Percentiles rank a stretch among this genome's conserved stretches.
Evolutionary conservation across 2,888 invertebrate genomes (phyloP).

Genomic region (Rhogogaster chlorosoma): DNA sequence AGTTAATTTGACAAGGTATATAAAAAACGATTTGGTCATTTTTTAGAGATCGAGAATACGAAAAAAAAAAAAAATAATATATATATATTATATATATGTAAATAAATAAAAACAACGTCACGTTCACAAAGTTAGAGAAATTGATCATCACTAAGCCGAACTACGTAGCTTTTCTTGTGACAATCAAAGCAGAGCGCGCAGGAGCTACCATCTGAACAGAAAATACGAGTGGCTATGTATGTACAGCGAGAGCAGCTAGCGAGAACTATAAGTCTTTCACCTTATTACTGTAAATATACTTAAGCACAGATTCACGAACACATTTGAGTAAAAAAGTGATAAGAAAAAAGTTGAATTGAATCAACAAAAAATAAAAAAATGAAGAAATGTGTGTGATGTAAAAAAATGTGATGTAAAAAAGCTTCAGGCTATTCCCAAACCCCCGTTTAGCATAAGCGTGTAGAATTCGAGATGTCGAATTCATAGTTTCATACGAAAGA

Average conservation of each 20-base stretch:
- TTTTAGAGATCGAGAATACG: background rate
- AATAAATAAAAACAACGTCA: constrained; percentile 1
- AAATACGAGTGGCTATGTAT: constrained; percentile 75
- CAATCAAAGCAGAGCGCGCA: constrained; percentile 76
- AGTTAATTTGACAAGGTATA: background rate
- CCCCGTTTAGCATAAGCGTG: background rate
- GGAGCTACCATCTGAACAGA: constrained; percentile 76
- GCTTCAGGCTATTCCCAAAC: background rate
- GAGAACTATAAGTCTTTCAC: constrained; percentile 36
- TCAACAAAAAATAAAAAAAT: background rate
- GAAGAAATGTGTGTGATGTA: background rate
- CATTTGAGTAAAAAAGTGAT: background rate
- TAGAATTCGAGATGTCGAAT: background rate
- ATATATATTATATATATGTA: too few relatives aligned
- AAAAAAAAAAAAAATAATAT: background rate
- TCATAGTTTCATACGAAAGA: background rate
- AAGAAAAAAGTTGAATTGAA: background rate
- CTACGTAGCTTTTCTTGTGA: constrained; percentile 76
- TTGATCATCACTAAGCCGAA: constrained; percentile 76
- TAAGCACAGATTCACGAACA: background rate
- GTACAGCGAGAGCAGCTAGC: constrained; percentile 67
- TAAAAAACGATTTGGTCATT: background rate
- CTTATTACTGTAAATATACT: background rate
- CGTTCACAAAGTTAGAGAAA: constrained; percentile 64
- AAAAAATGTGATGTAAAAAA: background rate